Base-by-base conservation (phyloP, 2,888 invertebrate genomes). In the Pyralis farinalis region DNA sequence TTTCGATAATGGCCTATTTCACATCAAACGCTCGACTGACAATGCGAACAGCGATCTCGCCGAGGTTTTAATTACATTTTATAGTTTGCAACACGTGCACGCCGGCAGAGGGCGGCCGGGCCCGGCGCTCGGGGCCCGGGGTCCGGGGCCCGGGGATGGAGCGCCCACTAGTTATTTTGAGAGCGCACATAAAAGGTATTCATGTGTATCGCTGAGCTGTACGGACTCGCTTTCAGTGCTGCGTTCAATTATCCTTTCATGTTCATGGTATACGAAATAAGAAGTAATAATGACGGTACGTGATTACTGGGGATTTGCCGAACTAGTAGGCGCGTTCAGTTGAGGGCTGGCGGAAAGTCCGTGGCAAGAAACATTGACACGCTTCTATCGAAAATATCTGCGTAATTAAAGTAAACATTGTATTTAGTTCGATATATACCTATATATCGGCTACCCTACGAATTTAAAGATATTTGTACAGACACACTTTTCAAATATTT, bases 11-110 rank as follows among this genome's bases (percentile, higher is more conserved):
- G 39, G 33, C 29, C 37, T 25, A 25, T 12, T 39, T 12, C 33
- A 28, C 16, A 33, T 33, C 37, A 27, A 33, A 32, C 31, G 31
- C 16, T 12, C 31, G 31, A 25, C 32, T 38, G 6, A 31, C 31
- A 31, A 31, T 31, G 31, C 11, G 6, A 31, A 8, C 12, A n/a
- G 25, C 25, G n/a, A 25, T 25, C 25, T 25, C 25, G 25, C 7
- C 31, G 31, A 31, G 38, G 31, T 32, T 38, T 39, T 39, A 39
- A 39, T 39, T 39, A 39, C 39, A 39, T 39, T 39, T 33, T n/a
- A 33, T 39, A 33, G 7, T 11, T 30, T 11, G 29, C 31, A 31
- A 12, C 39, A 39, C 39, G 39, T 39, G 39, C 33, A 33, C 8
- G 25, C 5, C 7, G 4, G 21, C 4, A 5, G 3, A 25, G n/a